Conservation (phyloP, 2,888 invertebrate genomes). For the Lasioglossum malachurum region DNA sequence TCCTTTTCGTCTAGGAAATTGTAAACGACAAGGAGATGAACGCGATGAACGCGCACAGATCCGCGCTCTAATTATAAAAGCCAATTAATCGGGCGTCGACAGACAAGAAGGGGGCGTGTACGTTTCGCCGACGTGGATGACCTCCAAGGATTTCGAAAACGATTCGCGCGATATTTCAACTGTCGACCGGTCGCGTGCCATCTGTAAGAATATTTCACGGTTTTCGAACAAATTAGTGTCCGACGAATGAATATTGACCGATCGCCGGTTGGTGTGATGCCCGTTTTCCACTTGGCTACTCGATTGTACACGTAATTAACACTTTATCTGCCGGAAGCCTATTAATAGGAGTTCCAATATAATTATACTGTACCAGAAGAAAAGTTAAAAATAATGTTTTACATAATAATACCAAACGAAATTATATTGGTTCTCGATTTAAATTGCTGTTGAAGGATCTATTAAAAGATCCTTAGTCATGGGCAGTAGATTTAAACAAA, state of each 20-base stretch:
- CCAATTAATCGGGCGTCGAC: neutral
- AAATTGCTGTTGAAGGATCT: too few species aligned
- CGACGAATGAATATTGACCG: neutral
- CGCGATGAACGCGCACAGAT: neutral
- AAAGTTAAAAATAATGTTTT: too few species aligned
- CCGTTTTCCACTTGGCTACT: neutral
- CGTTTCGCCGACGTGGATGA: slow-evolving; percentile 49
- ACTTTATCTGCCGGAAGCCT: neutral
- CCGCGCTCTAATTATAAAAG: neutral
- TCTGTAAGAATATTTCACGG: neutral
- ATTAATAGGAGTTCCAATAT: neutral
- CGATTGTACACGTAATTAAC: neutral
- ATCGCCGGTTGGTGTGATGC: neutral
- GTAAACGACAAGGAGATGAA: neutral
- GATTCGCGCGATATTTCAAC: neutral
- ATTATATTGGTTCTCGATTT: too few species aligned
- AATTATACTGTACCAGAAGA: neutral
- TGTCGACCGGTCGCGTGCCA: neutral
- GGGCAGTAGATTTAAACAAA: too few species aligned
- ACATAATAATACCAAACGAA: too few species aligned
- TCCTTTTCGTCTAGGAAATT: neutral
- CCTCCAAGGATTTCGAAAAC: slow-evolving; percentile 9
- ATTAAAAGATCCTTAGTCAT: too few species aligned
- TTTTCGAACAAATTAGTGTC: neutral
- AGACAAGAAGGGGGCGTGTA: slow-evolving; percentile 38